phyloP scores from a whole-genome alignment of 2,888 invertebrate species.

The Hypselothyrea guttata region DNA sequence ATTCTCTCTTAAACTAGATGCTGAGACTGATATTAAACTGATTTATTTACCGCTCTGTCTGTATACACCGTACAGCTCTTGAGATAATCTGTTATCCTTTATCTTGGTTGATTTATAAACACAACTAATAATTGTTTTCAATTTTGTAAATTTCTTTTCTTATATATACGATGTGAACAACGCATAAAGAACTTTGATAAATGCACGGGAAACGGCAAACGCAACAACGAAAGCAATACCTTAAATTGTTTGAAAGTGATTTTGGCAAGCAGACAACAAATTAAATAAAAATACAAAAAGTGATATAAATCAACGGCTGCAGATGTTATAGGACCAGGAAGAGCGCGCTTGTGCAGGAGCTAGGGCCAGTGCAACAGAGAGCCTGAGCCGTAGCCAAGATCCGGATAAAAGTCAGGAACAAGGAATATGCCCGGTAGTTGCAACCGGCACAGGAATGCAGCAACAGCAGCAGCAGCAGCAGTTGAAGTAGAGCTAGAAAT shows the following conservation, averaged over 20 bases:
- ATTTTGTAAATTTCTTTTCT: slow-evolving; percentile 28
- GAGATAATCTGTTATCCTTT: too few species aligned
- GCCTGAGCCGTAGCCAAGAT: slow-evolving; percentile 14
- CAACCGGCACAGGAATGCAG: slow-evolving; percentile 36
- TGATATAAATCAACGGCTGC: slow-evolving; percentile 47
- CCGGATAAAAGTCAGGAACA: slow-evolving; percentile 27
- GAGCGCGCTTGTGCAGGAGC: slow-evolving; percentile 11
- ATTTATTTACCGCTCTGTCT: too few species aligned
- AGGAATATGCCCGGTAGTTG: slow-evolving; percentile 58
- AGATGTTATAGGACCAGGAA: slow-evolving; percentile 41
- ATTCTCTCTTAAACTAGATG: too few species aligned
- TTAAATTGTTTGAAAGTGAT: slow-evolving; percentile 76
- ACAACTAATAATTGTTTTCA: slow-evolving; percentile 5
- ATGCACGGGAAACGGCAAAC: slow-evolving; percentile 60
- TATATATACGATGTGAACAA: not conserved
- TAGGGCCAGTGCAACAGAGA: slow-evolving; percentile 11
- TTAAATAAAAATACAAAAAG: slow-evolving; percentile 22
- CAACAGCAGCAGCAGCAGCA: slow-evolving; percentile 7
- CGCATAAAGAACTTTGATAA: slow-evolving; percentile 60
- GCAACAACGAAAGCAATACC: slow-evolving; percentile 83
- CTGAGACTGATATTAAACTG: too few species aligned
- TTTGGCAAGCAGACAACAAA: slow-evolving; percentile 50
- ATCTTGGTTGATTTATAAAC: not conserved
- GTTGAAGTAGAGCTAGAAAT: slow-evolving; percentile 2
- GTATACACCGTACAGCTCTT: not conserved